Conservation (phyloP, 2,888 invertebrate genomes). For the Belgica antarctica region DNA sequence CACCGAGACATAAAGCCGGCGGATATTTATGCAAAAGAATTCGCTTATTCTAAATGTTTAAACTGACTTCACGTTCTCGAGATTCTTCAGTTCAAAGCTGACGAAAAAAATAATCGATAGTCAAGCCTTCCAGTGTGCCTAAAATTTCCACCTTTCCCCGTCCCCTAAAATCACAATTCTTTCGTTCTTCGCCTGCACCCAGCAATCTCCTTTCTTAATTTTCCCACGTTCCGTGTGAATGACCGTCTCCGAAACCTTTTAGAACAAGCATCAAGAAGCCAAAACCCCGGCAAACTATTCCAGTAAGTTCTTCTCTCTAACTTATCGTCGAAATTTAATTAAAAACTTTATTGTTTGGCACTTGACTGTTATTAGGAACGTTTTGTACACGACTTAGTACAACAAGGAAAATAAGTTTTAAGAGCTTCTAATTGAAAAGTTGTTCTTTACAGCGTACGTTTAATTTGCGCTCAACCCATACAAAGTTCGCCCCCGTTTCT, state of each 20-base stretch:
- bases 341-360: slow-evolving; percentile 43
- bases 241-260: not conserved
- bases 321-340: slow-evolving; percentile 36
- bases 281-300: not conserved
- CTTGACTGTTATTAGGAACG: slow-evolving; percentile 29
- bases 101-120: no score
- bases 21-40: not conserved
- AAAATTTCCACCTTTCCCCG: no score
- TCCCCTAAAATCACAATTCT: no score
- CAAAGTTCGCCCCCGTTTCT: not conserved
- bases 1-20: no score
- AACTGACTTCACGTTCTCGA: no score
- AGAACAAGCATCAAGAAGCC: not conserved
- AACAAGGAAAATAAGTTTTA: slow-evolving; percentile 8
- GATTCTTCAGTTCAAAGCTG: no score
- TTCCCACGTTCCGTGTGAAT: no score
- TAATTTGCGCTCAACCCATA: not conserved
- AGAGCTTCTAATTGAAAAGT: slow-evolving; percentile 33
- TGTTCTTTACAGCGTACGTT: slow-evolving; percentile 5
- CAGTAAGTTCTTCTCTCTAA: not conserved
- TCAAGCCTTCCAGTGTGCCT: no score
- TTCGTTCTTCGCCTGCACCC: no score
- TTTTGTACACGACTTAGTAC: not conserved
- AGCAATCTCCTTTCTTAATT: no score
- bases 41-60: no score